Evolutionary conservation across 2,797 vertebrate species (phyloP), one percentile per base, ranked within the genome.

Genomic region (Anguilla pacifica): DNA sequence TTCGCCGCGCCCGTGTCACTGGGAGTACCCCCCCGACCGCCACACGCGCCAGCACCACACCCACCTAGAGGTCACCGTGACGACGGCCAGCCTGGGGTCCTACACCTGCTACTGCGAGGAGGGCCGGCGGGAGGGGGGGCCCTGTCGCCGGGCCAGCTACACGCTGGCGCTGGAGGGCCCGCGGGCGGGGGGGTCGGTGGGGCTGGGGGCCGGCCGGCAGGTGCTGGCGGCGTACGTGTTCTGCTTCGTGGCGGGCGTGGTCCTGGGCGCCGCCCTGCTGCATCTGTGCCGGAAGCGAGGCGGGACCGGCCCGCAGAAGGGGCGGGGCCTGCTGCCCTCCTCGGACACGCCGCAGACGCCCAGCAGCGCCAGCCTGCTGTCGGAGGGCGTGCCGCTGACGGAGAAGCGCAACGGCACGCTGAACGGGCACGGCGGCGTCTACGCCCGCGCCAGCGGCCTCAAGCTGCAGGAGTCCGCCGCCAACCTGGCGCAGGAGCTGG

Each of bases 81-180:
- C 95, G 0, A 59, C 89, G 0, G 93, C 95, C 7, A 95, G 92
- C 87, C 90, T 97, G 87, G 97, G 97, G 0, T 92, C 86, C 39
- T 98, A 97, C 74, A 83, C 91, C 70, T 98, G 97, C 89, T 94
- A 93, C 0, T 98, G 97, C 87, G 94, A 95, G 92, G 97, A 97
- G 93, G 90, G 91, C 0, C 88, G 90, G 1, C 88, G 95, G 91
- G 89, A 96, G 82, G 83, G 95, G 92, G 89, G 94, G 82, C 3
- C 92, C 25, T 96, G 96, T 0, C 94, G 91, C 0, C 94, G 95
- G 57, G 97, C 97, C 0, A 93, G 92, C 87, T 97, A 97, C 87
- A 92, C 94, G 1, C 91, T 98, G 89, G 95, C 96, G 0, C 91
- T 94, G 19, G 93, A 94, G 70, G 90, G 46, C 77, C 93, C 95